Evolutionary conservation across 2,797 vertebrate genomes (phyloP).

Genomic region (Pteronotus mesoamericanus): DNA sequence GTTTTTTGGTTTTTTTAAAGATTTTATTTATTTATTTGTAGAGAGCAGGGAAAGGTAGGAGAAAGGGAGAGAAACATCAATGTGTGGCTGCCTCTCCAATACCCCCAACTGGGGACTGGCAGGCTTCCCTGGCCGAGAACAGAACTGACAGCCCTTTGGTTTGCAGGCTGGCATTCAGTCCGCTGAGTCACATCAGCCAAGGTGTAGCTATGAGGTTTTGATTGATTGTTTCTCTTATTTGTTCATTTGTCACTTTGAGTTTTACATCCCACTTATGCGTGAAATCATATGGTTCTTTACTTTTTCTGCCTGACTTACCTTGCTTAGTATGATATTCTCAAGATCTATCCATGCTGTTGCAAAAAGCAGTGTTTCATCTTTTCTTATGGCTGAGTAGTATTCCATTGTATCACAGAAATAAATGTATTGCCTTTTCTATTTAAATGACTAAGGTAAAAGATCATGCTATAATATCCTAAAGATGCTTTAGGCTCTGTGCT

Average conservation of each 20-base stretch:
- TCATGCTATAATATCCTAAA: constrained; percentile 46
- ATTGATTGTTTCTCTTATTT: neutral
- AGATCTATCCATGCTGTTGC: neutral
- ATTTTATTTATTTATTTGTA: too few relatives aligned
- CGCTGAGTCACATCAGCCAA: too few relatives aligned
- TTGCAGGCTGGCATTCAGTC: too few relatives aligned
- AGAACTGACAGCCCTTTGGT: too few relatives aligned
- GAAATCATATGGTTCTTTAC: neutral
- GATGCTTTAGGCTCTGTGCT: constrained; percentile 42
- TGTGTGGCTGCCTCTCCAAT: too few relatives aligned
- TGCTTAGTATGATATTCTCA: neutral
- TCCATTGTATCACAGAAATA: neutral
- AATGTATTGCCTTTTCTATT: neutral
- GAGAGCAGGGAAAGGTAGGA: too few relatives aligned
- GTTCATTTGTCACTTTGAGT: neutral
- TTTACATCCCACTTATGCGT: neutral
- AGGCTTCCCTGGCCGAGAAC: too few relatives aligned
- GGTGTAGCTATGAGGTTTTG: neutral
- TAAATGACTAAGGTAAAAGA: constrained; percentile 25
- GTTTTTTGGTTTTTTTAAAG: too few relatives aligned
- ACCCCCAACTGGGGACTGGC: too few relatives aligned
- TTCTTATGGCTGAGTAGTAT: neutral
- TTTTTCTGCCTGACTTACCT: neutral
- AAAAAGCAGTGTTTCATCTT: neutral
- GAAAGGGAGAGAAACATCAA: too few relatives aligned